These are phyloP conservation scores for Cheilosia soror DNA, from an alignment of 2,888 invertebrate species.

Conservation along the genomic window DNA sequence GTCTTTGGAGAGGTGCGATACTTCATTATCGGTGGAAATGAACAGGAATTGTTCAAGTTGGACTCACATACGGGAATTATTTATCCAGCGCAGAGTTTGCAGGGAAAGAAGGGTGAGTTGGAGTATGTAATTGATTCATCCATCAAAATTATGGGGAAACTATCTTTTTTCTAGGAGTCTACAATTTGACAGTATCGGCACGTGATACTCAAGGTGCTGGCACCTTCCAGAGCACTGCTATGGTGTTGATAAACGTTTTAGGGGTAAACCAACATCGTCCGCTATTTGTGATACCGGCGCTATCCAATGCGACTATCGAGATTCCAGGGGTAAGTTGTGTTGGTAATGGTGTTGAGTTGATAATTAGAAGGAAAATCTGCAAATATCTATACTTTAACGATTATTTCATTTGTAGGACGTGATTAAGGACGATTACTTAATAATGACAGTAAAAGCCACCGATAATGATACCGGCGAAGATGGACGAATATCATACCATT, in stretches of 20 bases:
- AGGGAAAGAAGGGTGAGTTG: slow-evolving; percentile 85
- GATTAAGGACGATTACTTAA: slow-evolving; percentile 89
- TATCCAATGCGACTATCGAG: slow-evolving; percentile 90
- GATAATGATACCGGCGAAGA: slow-evolving; percentile 94
- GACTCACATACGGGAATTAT: slow-evolving; percentile 92
- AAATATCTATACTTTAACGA: no score
- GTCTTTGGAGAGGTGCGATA: slow-evolving; percentile 91
- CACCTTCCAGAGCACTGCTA: slow-evolving; percentile 87
- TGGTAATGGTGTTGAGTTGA: background rate
- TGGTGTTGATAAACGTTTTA: slow-evolving; percentile 90
- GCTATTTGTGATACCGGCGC: slow-evolving; percentile 90
- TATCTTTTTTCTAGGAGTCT: slow-evolving; percentile 80
- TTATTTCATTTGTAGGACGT: slow-evolving; percentile 86
- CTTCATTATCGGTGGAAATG: slow-evolving; percentile 88
- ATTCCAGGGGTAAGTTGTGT: slow-evolving; percentile 89
- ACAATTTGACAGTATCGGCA: slow-evolving; percentile 89
- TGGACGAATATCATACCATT: slow-evolving; percentile 92
- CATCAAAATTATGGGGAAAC: background rate
- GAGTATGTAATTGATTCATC: background rate
- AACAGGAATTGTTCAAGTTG: slow-evolving; percentile 89
- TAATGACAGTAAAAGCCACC: slow-evolving; percentile 92
- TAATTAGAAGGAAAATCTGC: no score
- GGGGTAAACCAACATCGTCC: slow-evolving; percentile 94
- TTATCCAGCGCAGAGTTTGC: slow-evolving; percentile 89
- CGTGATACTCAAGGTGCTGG: slow-evolving; percentile 89